Evolutionary conservation across 2,888 invertebrate genomes (phyloP), one percentile per base, ranked within the genome.

Genomic region (Geophilus truncorum): DNA sequence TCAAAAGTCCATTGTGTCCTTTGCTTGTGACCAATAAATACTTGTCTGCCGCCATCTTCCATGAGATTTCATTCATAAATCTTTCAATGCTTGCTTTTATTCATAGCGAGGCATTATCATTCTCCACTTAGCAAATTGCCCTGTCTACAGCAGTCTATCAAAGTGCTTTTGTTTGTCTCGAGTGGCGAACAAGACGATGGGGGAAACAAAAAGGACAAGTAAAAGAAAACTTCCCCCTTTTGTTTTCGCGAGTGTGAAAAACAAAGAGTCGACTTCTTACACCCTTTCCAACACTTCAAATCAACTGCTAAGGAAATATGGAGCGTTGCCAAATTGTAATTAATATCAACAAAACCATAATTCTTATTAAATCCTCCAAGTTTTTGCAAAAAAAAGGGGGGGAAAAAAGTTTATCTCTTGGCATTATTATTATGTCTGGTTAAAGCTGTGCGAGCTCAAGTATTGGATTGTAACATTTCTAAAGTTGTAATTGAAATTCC

Each of bases 51-150:
- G 40, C 40, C 40, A 40, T 40, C 40, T 40, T 40, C 40, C 40
- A 40, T 40, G 40, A 40, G 40, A 40, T 30, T 32, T 77, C 77
- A 32, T 77, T 28, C 77, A 77, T 77, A 77, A 77, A 77, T 77
- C 77, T 77, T 77, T 77, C 77, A 77, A 77, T 21, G 30, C 34
- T 77, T 21, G 77, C 32, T 77, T 32, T 77, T 77, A 77, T 32
- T 77, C 77, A 77, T 77, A 77, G 32, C 70, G 25, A 77, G 78
- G 78, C 78, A 78, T 78, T 78, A 78, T 78, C 78, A 45, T 78
- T 45, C 28, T 45, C 78, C 78, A 78, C 78, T 78, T 78, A 78
- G 78, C 78, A 78, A 78, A 78, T 78, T 78, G 78, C 78, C 78
- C 78, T 78, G 78, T 40, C 78, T 36, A 30, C 78, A 45, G 30